phyloP scores from a whole-genome alignment of 2,888 invertebrate genomes.

The Hemicrepidius hirtus region DNA sequence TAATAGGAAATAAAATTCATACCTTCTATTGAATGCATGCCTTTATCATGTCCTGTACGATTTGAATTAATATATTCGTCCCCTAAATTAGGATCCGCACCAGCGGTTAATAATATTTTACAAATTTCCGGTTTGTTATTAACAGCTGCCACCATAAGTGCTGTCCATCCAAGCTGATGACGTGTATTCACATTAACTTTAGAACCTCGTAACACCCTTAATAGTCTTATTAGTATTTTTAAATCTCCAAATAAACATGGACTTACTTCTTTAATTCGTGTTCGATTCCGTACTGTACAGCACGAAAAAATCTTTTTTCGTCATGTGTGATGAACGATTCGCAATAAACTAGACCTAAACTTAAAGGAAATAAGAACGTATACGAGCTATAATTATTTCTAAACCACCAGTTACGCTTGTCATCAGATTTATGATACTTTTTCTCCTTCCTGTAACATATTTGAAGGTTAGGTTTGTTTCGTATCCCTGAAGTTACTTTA shows the following conservation, averaged over 20 bases:
- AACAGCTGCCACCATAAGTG: constrained; percentile 88
- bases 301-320: constrained; percentile 73
- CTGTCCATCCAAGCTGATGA: constrained; percentile 90
- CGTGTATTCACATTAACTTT: constrained; percentile 79
- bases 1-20: constrained; percentile 29
- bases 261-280: constrained; percentile 72
- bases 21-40: constrained; percentile 85
- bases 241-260: neutral
- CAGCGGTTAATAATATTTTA: constrained; percentile 78
- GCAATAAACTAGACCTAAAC: constrained; percentile 61
- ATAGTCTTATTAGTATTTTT: constrained; percentile 8
- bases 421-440: constrained; percentile 25
- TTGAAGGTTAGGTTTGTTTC: constrained; percentile 29
- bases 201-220: constrained; percentile 70
- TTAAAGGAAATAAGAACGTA: constrained; percentile 20
- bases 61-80: constrained; percentile 85
- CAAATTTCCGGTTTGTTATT: constrained; percentile 81
- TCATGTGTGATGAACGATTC: constrained; percentile 61
- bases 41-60: constrained; percentile 78
- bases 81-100: constrained; percentile 85
- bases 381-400: constrained; percentile 9
- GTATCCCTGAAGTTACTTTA: neutral
- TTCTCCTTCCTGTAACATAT: neutral
- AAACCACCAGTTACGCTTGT: constrained; percentile 28
- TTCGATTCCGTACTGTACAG: constrained; percentile 73